Percentiles rank a stretch among this genome's conserved stretches.
phyloP scores from a whole-genome alignment of 2,797 vertebrate genomes.

The Acrocephalus scirpaceus region DNA sequence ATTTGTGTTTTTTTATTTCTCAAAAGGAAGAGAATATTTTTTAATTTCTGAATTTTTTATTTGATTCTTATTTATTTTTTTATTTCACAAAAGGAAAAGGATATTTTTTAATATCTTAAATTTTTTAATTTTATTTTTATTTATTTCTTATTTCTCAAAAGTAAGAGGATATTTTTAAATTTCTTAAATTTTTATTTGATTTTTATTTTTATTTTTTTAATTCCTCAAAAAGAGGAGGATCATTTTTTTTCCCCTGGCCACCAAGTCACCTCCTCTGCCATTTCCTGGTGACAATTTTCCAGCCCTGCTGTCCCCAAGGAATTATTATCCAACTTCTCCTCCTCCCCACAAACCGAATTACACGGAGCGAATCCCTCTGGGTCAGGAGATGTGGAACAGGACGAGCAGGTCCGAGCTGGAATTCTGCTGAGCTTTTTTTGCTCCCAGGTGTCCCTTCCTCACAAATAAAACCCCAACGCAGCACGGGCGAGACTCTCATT shows the following conservation, averaged over 20 bases:
- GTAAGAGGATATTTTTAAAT: no score
- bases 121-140: no score
- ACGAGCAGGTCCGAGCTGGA: slow-evolving; percentile 1
- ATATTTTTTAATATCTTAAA: no score
- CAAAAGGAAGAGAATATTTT: no score
- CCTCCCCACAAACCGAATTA: neutral
- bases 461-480: neutral
- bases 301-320: neutral
- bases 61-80: no score
- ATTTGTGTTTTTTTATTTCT: no score
- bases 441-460: neutral
- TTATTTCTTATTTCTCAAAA: no score
- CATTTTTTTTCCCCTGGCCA: neutral
- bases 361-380: neutral
- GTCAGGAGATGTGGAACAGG: neutral
- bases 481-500: neutral
- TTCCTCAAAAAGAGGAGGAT: neutral
- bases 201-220: no score
- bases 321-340: no score
- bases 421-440: slow-evolving; percentile 32
- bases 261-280: neutral
- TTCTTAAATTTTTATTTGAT: no score
- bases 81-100: no score
- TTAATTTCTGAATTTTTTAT: no score
- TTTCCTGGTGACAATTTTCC: neutral